Conservation (phyloP, 2,797 vertebrate genomes). For the Aplochiton taeniatus region DNA sequence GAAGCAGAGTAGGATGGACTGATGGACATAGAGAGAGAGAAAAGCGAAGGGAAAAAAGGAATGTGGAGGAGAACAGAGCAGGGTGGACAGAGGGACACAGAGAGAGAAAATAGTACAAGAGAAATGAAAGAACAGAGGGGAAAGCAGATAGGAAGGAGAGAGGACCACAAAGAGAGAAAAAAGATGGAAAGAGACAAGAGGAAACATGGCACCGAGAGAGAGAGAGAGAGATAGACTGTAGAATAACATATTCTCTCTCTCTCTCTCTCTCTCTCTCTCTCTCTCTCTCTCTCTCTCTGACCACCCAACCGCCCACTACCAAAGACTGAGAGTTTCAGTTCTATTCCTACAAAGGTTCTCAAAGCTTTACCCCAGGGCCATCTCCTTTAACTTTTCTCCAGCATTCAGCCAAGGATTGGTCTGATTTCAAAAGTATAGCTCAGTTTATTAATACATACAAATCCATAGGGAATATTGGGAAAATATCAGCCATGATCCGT, state of each 20-base stretch:
- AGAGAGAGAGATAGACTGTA: too few relatives aligned
- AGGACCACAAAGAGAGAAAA: background rate
- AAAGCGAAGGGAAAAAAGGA: too few relatives aligned
- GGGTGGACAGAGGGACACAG: background rate
- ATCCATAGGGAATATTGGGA: too few relatives aligned
- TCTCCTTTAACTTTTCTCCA: too few relatives aligned
- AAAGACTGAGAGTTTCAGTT: too few relatives aligned
- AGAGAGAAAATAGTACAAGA: slow-evolving; percentile 14
- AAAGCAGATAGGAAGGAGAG: background rate
- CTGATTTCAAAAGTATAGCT: too few relatives aligned
- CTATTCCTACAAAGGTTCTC: too few relatives aligned
- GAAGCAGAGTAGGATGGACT: background rate
- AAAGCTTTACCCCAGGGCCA: too few relatives aligned
- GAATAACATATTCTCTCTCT: background rate
- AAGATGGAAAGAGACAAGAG: background rate
- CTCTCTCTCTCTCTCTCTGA: background rate
- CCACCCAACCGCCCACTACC: too few relatives aligned
- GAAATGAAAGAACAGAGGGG: background rate
- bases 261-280: background rate
- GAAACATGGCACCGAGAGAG: background rate
- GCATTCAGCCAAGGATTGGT: too few relatives aligned
- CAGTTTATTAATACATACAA: too few relatives aligned
- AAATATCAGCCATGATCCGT: too few relatives aligned
- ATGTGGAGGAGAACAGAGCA: background rate
- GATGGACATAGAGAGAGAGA: background rate